phyloP scores from a whole-genome alignment of 1,140 invertebrate species.

The Aphis gossypii region DNA sequence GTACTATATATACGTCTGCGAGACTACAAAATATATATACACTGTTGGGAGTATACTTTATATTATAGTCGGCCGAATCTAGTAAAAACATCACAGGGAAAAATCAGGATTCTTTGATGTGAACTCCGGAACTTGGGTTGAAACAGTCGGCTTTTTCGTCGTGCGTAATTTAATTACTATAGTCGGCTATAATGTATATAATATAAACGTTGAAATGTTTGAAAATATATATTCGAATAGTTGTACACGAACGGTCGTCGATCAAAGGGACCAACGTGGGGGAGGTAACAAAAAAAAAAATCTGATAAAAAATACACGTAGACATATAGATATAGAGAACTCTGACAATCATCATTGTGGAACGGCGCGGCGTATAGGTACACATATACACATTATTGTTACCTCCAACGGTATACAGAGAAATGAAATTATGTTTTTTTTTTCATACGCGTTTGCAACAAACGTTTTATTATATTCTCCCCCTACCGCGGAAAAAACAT shows the following conservation, averaged over 20 bases:
- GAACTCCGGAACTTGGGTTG: background rate
- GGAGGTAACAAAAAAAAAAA: background rate
- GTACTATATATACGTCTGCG: background rate
- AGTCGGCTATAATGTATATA: background rate
- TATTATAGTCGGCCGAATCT: background rate
- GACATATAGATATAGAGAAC: background rate
- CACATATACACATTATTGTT: background rate
- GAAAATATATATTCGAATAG: background rate
- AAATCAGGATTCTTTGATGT: slow-evolving; percentile 2
- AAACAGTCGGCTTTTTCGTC: background rate
- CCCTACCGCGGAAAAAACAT: background rate
- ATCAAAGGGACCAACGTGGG: background rate
- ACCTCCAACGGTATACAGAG: background rate
- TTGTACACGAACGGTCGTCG: background rate
- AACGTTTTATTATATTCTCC: slow-evolving; percentile 13
- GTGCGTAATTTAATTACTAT: slow-evolving; percentile 3
- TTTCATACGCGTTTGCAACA: background rate
- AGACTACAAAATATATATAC: background rate
- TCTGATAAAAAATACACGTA: background rate
- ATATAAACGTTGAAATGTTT: background rate
- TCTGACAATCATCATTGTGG: background rate
- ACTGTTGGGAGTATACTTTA: background rate
- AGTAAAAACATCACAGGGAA: background rate
- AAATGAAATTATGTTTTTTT: background rate
- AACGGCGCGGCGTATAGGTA: background rate